Conservation (phyloP, 2,797 vertebrate species). For the Xenopus petersii region DNA sequence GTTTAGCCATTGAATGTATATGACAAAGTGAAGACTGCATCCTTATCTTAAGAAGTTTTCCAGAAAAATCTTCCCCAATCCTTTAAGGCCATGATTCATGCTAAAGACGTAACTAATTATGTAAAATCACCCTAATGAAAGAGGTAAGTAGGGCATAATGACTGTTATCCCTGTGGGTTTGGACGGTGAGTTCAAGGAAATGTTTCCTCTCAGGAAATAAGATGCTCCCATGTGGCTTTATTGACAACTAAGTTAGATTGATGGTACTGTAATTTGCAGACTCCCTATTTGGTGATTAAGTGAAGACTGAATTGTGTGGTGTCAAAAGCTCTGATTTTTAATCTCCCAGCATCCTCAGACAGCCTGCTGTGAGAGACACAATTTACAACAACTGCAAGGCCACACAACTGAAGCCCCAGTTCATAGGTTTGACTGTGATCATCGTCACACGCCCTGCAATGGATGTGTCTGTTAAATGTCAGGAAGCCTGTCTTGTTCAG, state of each 20-base stretch:
- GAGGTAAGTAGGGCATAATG: conserved; percentile 13
- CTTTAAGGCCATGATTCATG: neutral
- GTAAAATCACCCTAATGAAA: conserved; percentile 3
- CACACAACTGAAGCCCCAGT: too few relatives aligned
- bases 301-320: too few relatives aligned
- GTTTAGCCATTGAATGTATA: neutral
- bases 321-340: too few relatives aligned
- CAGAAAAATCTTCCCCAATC: neutral
- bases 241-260: neutral
- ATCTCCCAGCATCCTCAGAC: neutral
- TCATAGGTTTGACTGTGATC: too few relatives aligned
- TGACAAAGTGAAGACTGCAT: neutral
- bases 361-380: neutral
- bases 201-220: conserved; percentile 20
- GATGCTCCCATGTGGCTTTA: conserved; percentile 2
- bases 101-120: neutral
- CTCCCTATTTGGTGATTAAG: neutral
- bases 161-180: conserved; percentile 20
- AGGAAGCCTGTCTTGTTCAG: neutral
- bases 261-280: neutral
- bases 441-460: neutral
- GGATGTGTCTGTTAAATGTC: conserved; percentile 3
- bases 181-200: neutral
- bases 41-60: neutral
- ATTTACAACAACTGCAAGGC: too few relatives aligned